Evolutionary conservation across 2,888 invertebrate genomes (phyloP).

Genomic region (Geotrupes spiniger): DNA sequence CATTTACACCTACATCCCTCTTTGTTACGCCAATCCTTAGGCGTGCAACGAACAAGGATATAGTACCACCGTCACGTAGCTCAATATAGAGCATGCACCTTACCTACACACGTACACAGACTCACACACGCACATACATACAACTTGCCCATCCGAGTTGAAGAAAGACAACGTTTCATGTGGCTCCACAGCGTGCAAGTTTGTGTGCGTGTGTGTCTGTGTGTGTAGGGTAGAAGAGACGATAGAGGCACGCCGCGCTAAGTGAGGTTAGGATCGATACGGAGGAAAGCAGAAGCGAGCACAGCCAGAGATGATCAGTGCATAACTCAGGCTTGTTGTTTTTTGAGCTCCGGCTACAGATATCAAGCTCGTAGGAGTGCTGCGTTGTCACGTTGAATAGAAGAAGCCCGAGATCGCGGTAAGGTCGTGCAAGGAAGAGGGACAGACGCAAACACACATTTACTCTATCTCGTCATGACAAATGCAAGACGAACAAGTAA

Average conservation of each 20-base stretch:
- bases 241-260: constrained; percentile 26
- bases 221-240: constrained; percentile 25
- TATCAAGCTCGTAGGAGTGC: constrained; percentile 11
- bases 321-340: constrained; percentile 43
- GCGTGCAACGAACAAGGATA: constrained; percentile 36
- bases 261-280: constrained; percentile 39
- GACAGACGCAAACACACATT: constrained; percentile 14
- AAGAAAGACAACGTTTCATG: constrained; percentile 25
- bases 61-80: constrained; percentile 30
- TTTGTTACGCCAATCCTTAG: constrained; percentile 29
- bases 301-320: constrained; percentile 40
- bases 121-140: constrained; percentile 11
- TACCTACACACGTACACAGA: constrained; percentile 12
- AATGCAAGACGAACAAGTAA: constrained; percentile 30
- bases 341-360: constrained; percentile 24
- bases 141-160: constrained; percentile 17
- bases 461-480: constrained; percentile 29
- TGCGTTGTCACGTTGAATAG: constrained; percentile 10
- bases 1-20: constrained; percentile 32
- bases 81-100: constrained; percentile 18
- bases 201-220: constrained; percentile 11
- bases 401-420: constrained; percentile 2
- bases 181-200: constrained; percentile 1
- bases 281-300: constrained; percentile 40
- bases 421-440: constrained; percentile 15